Conservation (phyloP, 2,113 vertebrate species). For the Donacobius atricapilla region DNA sequence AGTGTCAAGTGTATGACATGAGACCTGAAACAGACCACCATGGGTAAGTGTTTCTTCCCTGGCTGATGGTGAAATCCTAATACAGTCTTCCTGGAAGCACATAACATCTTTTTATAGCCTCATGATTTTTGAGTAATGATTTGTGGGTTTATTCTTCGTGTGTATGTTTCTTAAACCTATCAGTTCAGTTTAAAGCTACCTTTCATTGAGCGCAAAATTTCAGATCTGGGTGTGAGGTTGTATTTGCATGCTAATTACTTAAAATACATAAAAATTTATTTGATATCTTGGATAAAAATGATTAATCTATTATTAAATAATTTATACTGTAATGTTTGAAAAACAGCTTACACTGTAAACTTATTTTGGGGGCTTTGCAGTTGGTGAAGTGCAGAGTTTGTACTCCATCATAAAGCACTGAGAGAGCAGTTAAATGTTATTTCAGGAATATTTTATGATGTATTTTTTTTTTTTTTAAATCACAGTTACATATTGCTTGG, state of each 20-base stretch:
- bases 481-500: background rate
- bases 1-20: slow-evolving; percentile 96
- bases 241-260: background rate
- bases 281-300: background rate
- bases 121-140: background rate
- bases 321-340: background rate
- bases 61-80: background rate
- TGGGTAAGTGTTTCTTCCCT: slow-evolving; percentile 72
- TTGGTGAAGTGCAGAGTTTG: background rate
- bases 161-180: background rate
- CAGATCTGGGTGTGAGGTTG: background rate
- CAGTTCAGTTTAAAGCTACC: background rate
- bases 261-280: background rate
- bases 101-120: background rate
- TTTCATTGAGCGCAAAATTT: background rate
- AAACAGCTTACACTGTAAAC: background rate
- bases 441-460: background rate
- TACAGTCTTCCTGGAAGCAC: background rate
- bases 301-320: background rate
- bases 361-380: background rate
- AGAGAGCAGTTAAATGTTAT: background rate
- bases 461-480: background rate
- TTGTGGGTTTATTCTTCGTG: background rate
- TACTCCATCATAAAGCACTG: background rate
- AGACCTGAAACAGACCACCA: slow-evolving; percentile 88